A percentile compares a stretch with the other conserved stretches of the same genome.
phyloP scores from a whole-genome alignment of 2,797 vertebrate genomes.

The Cottoperca gobio region DNA sequence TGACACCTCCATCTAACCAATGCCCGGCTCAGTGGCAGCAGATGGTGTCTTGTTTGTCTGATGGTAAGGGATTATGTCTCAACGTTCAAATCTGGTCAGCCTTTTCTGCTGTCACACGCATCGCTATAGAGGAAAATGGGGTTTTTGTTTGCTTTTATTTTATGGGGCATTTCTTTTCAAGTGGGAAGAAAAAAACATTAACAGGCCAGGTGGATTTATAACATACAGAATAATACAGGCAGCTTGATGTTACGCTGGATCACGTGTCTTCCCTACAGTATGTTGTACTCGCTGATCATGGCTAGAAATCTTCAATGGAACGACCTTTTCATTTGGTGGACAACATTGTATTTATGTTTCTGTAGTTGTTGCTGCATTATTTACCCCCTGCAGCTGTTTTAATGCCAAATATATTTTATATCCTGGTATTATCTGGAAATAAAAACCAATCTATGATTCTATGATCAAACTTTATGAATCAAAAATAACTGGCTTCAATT shows the following conservation, averaged over 20 bases:
- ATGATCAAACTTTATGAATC: too few relatives aligned
- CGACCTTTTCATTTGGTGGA: neutral
- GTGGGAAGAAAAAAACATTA: neutral
- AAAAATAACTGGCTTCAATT: too few relatives aligned
- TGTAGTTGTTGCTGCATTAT: conserved; percentile 10
- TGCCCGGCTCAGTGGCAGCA: conserved; percentile 81
- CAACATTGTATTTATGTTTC: neutral
- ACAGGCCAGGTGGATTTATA: neutral
- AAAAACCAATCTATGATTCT: too few relatives aligned
- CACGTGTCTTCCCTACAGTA: neutral
- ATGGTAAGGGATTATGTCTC: conserved; percentile 81
- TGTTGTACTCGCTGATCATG: neutral
- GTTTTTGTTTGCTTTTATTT: conserved; percentile 57
- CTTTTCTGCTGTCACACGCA: conserved; percentile 66
- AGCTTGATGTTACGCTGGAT: conserved; percentile 1
- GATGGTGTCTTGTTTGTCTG: conserved; percentile 85
- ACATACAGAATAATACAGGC: conserved; percentile 3
- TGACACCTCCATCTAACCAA: conserved; percentile 77
- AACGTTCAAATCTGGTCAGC: conserved; percentile 72
- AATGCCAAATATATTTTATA: neutral
- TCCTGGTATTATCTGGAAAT: too few relatives aligned
- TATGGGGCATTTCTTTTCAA: conserved; percentile 17
- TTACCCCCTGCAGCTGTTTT: neutral
- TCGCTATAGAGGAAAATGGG: conserved; percentile 53
- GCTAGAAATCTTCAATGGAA: neutral